Base-by-base conservation (phyloP, 53 echinoderm and acorn worm genomes). In the Paelopatides confundens region DNA sequence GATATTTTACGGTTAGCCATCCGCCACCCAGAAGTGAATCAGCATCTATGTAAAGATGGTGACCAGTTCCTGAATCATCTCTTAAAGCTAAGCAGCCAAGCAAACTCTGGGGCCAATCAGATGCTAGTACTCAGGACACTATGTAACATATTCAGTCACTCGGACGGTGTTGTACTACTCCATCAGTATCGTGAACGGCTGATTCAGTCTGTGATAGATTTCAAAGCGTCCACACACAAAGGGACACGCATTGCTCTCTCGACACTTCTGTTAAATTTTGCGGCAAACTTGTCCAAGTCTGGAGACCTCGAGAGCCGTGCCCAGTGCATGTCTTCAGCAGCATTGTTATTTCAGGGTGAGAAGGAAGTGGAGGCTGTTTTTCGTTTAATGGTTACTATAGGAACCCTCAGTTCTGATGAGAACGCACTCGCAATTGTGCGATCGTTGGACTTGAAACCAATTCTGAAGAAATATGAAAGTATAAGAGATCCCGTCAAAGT, bases 101-200 rank as follows among this genome's bases (percentile, higher is more conserved):
- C 38, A 46, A 83, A 87, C 43, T 88, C 92, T 2, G 85, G 92
- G 14, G 90, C 95, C 87, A 97, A 93, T 89, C 90, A 94, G 77
- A 93, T 97, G 97, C 90, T 97, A 11, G 88, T 86, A 39, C 87
- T 93, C 86, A 92, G 95, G 33, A 93, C 95, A 23, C 81, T 97
- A 36, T 92, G 90, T 63, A 97, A 97, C 67, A 90, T 92, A 38
- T 97, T 95, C 81, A 68, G 81, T 0, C 92, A 93, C 8, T 26
- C 90, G 0, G 87, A 89, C 30, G 93, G 97, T 46, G 35, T 66
- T 24, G 23, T 35, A 29, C 90, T 95, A 18, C 47, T 95, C n/a
- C 11, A 76, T 1, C 53, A 66, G 4, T 33, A 90, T 30, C 85
- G 88, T 1, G 95, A 95, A 26, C 76, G 79, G 0, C 51, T 97